These are phyloP conservation scores for Diadegma fenestrale DNA, from an alignment of 2,888 invertebrate species.

Conservation along the genomic window DNA sequence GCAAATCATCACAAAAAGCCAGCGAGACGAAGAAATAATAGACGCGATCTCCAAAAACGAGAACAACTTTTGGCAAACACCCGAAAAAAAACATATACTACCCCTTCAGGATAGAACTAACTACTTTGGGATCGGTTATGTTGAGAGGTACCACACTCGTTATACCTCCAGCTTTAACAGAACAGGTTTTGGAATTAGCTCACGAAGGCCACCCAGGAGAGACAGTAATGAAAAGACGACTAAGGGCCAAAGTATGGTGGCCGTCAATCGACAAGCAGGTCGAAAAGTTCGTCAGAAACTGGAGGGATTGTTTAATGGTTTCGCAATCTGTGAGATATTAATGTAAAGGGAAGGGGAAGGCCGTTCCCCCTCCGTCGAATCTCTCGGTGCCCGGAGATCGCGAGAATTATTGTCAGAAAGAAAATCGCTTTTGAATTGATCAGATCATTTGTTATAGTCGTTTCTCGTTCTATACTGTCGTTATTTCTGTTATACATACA, in stretches of 20 bases:
- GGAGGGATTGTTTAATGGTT: slow-evolving; percentile 55
- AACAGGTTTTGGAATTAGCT: slow-evolving; percentile 70
- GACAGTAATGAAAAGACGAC: slow-evolving; percentile 47
- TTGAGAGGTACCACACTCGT: slow-evolving; percentile 63
- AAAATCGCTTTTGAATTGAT: no score
- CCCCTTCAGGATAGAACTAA: slow-evolving; percentile 8
- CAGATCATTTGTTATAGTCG: no score
- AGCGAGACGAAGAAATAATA: not conserved
- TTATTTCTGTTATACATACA: no score
- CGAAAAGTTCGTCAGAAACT: slow-evolving; percentile 58
- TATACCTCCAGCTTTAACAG: slow-evolving; percentile 65
- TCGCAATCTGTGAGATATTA: no score
- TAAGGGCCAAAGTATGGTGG: slow-evolving; percentile 63
- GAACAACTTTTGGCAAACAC: slow-evolving; percentile 8
- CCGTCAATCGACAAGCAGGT: slow-evolving; percentile 47
- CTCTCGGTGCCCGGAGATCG: no score
- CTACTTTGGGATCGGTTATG: slow-evolving; percentile 8
- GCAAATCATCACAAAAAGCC: slow-evolving; percentile 14
- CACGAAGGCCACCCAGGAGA: slow-evolving; percentile 77
- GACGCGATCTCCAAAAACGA: not conserved
- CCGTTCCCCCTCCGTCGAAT: no score
- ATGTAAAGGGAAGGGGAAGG: no score
- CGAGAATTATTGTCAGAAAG: no score
- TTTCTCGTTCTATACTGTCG: no score
- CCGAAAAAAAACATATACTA: slow-evolving; percentile 10